Conservation (phyloP, 2,888 invertebrate species). For the Agrochola litura region DNA sequence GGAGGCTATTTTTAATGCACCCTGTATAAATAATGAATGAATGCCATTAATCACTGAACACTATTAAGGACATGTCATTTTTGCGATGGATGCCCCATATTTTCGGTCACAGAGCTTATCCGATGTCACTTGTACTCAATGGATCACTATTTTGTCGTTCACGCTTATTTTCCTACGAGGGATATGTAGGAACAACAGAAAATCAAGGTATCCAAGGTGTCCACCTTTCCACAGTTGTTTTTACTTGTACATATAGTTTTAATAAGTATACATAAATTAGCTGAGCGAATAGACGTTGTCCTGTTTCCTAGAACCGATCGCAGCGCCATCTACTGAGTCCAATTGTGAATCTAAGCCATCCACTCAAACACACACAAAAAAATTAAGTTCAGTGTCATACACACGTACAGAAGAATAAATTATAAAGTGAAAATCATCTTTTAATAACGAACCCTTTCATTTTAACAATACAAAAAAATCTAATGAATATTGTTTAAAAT, state of each 20-base stretch:
- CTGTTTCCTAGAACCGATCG: too few species aligned
- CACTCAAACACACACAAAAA: too few species aligned
- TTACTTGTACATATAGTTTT: neutral
- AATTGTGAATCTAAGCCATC: too few species aligned
- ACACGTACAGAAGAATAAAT: too few species aligned
- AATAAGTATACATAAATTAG: too few species aligned
- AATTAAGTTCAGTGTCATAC: too few species aligned
- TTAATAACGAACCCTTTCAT: neutral
- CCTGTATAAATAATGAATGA: constrained; percentile 33
- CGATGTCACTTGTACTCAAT: constrained; percentile 42
- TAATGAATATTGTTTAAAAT: neutral
- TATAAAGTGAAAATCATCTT: too few species aligned
- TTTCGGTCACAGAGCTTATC: constrained; percentile 40
- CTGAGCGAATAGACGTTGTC: too few species aligned
- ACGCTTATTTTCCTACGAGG: neutral
- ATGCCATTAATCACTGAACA: constrained; percentile 43
- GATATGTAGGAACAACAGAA: neutral
- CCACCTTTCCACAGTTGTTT: neutral
- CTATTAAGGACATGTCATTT: constrained; percentile 40
- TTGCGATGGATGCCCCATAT: constrained; percentile 46
- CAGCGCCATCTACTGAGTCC: too few species aligned
- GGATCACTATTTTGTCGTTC: constrained; percentile 19
- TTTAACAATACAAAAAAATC: neutral
- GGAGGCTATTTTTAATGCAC: constrained; percentile 7
- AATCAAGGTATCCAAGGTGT: neutral